Evolutionary conservation across 2,113 vertebrate species (phyloP).

Genomic region (Parotia lawesii): DNA sequence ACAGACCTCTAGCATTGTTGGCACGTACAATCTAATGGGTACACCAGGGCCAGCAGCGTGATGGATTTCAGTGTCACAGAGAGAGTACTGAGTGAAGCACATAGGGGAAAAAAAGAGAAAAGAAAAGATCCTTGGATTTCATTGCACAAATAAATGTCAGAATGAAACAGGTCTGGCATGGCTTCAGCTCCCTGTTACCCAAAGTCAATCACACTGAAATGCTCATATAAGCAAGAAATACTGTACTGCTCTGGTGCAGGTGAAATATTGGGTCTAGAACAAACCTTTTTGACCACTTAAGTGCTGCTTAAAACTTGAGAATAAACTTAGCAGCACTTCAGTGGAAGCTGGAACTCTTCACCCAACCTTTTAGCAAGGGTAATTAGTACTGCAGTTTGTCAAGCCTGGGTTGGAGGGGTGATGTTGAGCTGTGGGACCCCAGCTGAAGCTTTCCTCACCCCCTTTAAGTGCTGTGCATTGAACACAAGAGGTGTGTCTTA

Average conservation of each 20-base stretch:
- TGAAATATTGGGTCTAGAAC: neutral
- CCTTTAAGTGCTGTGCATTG: neutral
- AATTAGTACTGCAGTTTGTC: neutral
- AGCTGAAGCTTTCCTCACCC: rapidly evolving
- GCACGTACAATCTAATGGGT: neutral
- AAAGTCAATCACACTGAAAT: conserved; percentile 10
- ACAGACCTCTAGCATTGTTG: neutral
- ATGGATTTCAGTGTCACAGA: conserved; percentile 41
- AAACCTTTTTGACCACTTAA: neutral
- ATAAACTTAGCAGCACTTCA: neutral
- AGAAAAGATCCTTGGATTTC: conserved; percentile 32
- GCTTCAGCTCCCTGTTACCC: conserved; percentile 6
- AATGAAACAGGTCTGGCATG: conserved; percentile 4
- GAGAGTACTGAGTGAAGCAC: neutral
- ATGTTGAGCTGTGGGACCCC: neutral
- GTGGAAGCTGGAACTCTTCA: neutral
- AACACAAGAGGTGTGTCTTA: neutral
- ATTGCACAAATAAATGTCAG: conserved; percentile 27
- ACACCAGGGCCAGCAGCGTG: neutral
- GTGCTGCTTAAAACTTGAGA: neutral
- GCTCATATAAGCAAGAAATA: neutral
- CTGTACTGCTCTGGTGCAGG: rapidly evolving
- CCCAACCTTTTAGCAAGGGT: neutral
- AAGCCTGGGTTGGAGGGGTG: neutral
- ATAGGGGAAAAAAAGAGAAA: neutral